Base-by-base conservation (phyloP, 2,888 invertebrate genomes). In the Scaptomyza caliginosa region DNA sequence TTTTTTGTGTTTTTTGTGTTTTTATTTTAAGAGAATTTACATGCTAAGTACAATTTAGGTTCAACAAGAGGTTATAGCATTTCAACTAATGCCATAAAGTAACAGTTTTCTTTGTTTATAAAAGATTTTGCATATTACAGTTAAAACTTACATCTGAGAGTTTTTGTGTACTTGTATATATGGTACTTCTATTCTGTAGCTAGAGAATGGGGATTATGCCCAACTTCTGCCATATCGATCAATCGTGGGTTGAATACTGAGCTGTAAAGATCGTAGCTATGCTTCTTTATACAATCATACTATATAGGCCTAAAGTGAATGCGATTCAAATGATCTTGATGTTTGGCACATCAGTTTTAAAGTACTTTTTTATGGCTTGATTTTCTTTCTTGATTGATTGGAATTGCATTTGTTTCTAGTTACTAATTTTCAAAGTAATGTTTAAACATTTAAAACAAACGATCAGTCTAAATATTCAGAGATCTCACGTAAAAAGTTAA, bases 11-110 rank as follows among this genome's bases (percentile, higher is more conserved):
- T 21, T 21, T 21, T 21, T 21, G 2, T 21, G 2, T 21, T 21
- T 64, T 7, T n/a, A 21, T 65, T 63, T 63, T 63, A 46, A 49
- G 42, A 83, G 60, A 77, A 36, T 66, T 77, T 86, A 86, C 64
- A 58, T 42, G 58, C 73, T 86, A 76, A 79, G 52, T 81, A 83
- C 69, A 70, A 70, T 76, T 77, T 78, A 88, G 54, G 71, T 74
- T 86, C 79, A 86, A 88, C 87, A 88, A 88, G 86, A 77, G 74
- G 66, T 77, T 88, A 85, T 69, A 74, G 82, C 74, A 62, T 77
- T 59, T 65, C 39, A 75, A 67, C 76, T 71, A 69, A 86, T 81
- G 86, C 87, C 72, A 81, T 84, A 79, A 83, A 87, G 70, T 74
- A 77, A 77, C 79, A 82, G 76, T 77, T 86, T 86, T 67, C 54